These are phyloP conservation scores for Xerus rutilus DNA, from an alignment of 2,797 vertebrate genomes.

Conservation along the genomic window DNA sequence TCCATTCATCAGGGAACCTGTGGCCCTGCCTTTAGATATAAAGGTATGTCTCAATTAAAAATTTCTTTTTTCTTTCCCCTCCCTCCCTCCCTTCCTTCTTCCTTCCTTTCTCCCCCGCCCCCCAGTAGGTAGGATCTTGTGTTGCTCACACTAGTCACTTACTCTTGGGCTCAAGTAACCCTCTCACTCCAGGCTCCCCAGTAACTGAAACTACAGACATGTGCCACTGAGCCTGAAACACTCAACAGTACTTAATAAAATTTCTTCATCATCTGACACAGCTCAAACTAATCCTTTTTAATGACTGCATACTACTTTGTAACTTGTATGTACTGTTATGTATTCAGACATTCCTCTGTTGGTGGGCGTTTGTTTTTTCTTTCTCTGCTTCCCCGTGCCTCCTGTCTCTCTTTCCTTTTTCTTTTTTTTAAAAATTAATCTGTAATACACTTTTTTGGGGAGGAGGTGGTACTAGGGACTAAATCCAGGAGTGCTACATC, in stretches of 20 bases:
- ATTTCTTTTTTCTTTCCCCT: not conserved
- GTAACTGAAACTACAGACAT: not conserved
- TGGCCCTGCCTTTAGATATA: not conserved
- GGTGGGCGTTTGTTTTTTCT: not conserved
- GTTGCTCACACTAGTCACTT: not conserved
- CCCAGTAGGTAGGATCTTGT: not conserved
- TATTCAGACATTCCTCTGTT: not conserved
- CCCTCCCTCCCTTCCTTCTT: too few species aligned
- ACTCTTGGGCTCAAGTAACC: not conserved
- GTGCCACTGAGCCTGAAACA: not conserved
- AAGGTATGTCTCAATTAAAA: not conserved
- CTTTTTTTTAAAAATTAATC: too few species aligned
- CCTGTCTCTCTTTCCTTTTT: too few species aligned
- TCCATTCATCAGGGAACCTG: not conserved
- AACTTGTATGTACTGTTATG: not conserved
- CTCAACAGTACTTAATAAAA: not conserved
- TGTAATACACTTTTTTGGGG: too few species aligned
- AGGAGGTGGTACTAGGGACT: too few species aligned
- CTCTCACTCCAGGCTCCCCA: not conserved
- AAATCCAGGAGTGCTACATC: too few species aligned
- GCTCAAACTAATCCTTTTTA: constrained; percentile 3
- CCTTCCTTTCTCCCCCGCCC: too few species aligned
- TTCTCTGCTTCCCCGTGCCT: too few species aligned
- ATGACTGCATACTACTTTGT: not conserved
- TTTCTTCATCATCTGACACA: not conserved